Evolutionary conservation across 1,140 invertebrate species (phyloP).

Genomic region (Anoplolepis gracilipes): DNA sequence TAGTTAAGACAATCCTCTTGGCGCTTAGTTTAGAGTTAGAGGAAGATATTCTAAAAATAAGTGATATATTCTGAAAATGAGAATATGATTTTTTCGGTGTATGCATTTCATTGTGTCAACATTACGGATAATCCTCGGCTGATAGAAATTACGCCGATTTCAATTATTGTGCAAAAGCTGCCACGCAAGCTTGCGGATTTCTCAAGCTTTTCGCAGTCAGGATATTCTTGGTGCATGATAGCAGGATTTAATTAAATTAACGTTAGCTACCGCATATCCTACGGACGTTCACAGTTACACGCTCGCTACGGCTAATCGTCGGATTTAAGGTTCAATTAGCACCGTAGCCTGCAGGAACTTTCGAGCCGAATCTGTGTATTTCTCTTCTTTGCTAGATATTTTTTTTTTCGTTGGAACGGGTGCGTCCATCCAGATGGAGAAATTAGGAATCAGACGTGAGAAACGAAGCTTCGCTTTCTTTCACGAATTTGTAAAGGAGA

Average conservation of each 20-base stretch:
- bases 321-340: slow-evolving; percentile 72
- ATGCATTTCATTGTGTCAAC: neutral
- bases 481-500: neutral
- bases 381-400: neutral
- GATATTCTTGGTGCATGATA: slow-evolving; percentile 70
- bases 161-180: neutral
- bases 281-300: slow-evolving; percentile 77
- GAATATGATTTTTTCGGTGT: too few species aligned
- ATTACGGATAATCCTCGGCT: neutral
- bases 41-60: too few species aligned
- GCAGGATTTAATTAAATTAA: slow-evolving; percentile 81
- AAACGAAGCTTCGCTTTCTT: slow-evolving; percentile 20
- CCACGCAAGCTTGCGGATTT: neutral
- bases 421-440: neutral
- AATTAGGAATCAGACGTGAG: slow-evolving; percentile 6
- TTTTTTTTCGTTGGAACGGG: neutral
- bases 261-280: slow-evolving; percentile 66
- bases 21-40: too few species aligned
- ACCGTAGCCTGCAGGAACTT: slow-evolving; percentile 55
- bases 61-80: too few species aligned
- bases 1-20: too few species aligned
- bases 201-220: slow-evolving; percentile 38
- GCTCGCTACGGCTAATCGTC: slow-evolving; percentile 77
- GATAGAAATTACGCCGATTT: slow-evolving; percentile 26
- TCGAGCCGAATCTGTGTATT: neutral